phyloP scores from a whole-genome alignment of 2,797 vertebrate species.

The Eremophila alpestris region DNA sequence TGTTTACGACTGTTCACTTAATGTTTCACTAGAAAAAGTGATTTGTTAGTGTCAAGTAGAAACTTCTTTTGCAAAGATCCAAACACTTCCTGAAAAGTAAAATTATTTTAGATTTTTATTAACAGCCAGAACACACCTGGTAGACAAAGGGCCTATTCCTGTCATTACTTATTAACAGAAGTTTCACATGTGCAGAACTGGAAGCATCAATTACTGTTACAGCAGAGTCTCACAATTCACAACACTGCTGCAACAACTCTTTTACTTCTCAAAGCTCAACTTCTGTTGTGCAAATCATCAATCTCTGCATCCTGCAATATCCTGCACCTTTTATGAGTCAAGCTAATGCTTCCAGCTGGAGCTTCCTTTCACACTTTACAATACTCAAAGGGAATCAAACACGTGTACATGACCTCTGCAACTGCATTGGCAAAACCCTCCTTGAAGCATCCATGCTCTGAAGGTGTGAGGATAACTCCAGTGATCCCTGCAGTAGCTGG shows the following conservation, averaged over 20 bases:
- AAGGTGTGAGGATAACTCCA: background rate
- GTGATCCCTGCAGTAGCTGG: background rate
- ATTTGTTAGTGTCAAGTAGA: constrained; percentile 66
- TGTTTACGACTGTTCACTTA: constrained; percentile 73
- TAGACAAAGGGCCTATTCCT: background rate
- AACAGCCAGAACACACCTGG: background rate
- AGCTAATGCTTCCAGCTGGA: constrained; percentile 12
- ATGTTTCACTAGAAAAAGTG: constrained; percentile 72
- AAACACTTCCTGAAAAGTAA: constrained; percentile 26
- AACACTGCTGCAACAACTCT: background rate
- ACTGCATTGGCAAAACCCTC: background rate
- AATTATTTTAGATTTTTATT: constrained; percentile 44
- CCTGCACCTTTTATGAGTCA: background rate
- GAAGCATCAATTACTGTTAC: background rate
- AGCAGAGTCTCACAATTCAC: background rate
- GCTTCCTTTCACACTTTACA: background rate
- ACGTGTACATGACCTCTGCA: background rate
- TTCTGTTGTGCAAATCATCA: background rate
- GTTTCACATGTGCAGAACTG: background rate
- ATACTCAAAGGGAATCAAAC: background rate
- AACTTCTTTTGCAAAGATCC: constrained; percentile 23
- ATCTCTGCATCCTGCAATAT: background rate
- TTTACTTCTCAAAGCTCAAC: background rate
- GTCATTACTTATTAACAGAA: background rate
- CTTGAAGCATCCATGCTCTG: background rate